phyloP scores from a whole-genome alignment of 2,888 invertebrate species.

The Thymelicus acteon region DNA sequence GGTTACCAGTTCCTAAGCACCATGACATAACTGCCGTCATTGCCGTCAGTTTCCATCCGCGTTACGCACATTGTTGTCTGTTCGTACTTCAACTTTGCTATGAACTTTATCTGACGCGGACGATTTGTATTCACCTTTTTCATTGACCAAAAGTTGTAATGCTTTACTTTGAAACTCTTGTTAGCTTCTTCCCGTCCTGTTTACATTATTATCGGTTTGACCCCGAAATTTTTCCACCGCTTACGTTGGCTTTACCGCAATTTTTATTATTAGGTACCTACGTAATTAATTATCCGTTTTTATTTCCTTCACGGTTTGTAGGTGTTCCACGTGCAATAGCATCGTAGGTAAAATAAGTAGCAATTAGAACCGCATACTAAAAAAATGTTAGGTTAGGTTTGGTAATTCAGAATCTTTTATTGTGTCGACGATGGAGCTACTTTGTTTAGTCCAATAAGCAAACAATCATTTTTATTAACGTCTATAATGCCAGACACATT shows the following conservation, averaged over 20 bases:
- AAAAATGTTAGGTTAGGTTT: neutral
- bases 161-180: neutral
- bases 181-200: neutral
- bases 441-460: neutral
- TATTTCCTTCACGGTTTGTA: constrained; percentile 6
- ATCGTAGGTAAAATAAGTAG: neutral
- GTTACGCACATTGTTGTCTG: constrained; percentile 24
- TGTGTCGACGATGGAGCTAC: neutral
- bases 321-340: neutral
- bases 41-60: constrained; percentile 16
- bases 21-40: constrained; percentile 33
- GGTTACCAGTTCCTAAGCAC: constrained; percentile 43
- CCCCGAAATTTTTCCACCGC: constrained; percentile 8
- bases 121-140: neutral
- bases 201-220: neutral
- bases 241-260: neutral
- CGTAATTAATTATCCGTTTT: neutral
- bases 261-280: neutral
- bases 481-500: neutral
- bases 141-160: neutral
- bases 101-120: constrained; percentile 1
- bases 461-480: neutral
- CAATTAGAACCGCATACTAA: neutral
- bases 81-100: neutral
- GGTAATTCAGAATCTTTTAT: neutral